phyloP scores from a whole-genome alignment of 2,113 vertebrate species.

The Carlito syrichta region DNA sequence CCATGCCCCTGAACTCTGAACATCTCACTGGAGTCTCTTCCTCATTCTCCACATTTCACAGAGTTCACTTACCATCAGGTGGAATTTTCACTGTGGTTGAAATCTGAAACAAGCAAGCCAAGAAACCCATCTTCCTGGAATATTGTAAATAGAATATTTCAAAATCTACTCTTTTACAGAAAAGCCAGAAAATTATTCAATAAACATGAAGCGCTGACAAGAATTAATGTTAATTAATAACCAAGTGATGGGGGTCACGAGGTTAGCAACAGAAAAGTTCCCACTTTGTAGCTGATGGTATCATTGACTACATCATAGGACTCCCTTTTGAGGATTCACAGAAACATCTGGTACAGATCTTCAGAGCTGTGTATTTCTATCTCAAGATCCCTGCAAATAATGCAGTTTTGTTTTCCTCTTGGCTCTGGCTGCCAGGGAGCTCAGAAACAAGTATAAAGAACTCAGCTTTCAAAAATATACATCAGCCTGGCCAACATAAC shows the following conservation, averaged over 20 bases:
- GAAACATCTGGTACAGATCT: not conserved
- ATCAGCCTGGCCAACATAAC: not conserved
- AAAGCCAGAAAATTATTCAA: not conserved
- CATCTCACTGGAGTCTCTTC: not conserved
- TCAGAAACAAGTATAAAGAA: not conserved
- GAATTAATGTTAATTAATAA: not conserved
- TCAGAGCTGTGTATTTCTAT: not conserved
- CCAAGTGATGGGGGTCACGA: not conserved
- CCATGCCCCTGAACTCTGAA: not conserved
- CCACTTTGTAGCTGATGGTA: not conserved
- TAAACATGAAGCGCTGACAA: not conserved
- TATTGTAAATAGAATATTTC: not conserved
- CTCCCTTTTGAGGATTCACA: not conserved
- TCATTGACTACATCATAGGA: not conserved
- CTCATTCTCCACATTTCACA: not conserved
- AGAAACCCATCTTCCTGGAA: not conserved
- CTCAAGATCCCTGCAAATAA: not conserved
- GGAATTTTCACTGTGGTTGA: not conserved
- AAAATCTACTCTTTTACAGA: not conserved
- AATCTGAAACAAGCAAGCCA: not conserved
- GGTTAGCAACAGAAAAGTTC: not conserved
- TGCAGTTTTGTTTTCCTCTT: not conserved
- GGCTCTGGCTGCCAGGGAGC: not conserved
- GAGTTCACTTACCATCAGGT: not conserved
- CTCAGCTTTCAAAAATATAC: not conserved